These are phyloP conservation scores for Noctua pronuba DNA, from an alignment of 2,888 invertebrate species.

Conservation along the genomic window DNA sequence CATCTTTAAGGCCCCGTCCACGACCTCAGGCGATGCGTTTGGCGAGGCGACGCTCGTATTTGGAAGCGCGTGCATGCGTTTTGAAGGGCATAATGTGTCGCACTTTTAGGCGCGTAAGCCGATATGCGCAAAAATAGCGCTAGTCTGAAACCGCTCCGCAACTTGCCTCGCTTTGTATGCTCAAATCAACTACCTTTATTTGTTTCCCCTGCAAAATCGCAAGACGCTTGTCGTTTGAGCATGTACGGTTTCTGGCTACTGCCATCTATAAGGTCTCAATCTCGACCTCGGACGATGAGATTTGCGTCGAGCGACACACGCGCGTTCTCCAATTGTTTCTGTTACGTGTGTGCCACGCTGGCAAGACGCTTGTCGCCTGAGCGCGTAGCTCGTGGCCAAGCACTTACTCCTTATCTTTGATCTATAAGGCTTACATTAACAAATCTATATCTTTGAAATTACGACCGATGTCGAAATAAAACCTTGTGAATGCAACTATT, in stretches of 20 bases:
- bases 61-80: not conserved
- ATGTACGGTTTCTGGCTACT: too few species aligned
- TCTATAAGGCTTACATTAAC: slow-evolving; percentile 34
- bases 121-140: not conserved
- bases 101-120: not conserved
- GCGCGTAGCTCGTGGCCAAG: not conserved
- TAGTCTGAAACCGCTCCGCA: not conserved
- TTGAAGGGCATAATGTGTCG: not conserved
- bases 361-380: not conserved
- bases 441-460: slow-evolving; percentile 60
- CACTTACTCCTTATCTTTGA: slow-evolving; percentile 39
- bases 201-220: not conserved
- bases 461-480: slow-evolving; percentile 53
- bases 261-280: too few species aligned
- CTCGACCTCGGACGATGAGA: too few species aligned
- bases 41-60: not conserved
- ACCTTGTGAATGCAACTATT: slow-evolving; percentile 54
- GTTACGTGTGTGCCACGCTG: not conserved
- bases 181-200: not conserved
- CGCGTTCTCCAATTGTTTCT: not conserved
- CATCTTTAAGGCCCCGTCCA: slow-evolving; percentile 17
- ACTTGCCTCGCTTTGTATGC: not conserved
- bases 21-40: not conserved
- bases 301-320: not conserved
- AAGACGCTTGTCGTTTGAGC: not conserved